Conservation (phyloP, 2,888 invertebrate species). For the Yponomeuta malinellus region DNA sequence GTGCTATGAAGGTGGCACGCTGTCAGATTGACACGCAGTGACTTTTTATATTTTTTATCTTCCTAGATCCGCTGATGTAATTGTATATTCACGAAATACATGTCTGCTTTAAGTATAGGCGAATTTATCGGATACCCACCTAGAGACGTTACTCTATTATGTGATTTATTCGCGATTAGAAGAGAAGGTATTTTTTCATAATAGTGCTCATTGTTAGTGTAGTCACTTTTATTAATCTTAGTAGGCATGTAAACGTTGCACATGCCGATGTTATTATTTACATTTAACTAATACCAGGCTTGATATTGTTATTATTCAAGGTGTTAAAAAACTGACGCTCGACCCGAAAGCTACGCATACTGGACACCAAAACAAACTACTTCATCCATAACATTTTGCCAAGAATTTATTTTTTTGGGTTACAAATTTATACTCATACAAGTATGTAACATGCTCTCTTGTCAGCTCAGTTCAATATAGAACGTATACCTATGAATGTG, state of each 20-base stretch:
- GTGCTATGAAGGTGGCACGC: too few relatives aligned
- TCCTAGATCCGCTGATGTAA: slow-evolving; percentile 22
- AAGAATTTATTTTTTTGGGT: too few relatives aligned
- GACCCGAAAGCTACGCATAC: too few relatives aligned
- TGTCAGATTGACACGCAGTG: not conserved
- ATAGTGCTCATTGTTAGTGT: slow-evolving; percentile 55
- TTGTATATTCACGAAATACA: slow-evolving; percentile 8
- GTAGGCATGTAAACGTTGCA: not conserved
- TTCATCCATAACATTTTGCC: too few relatives aligned
- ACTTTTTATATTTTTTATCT: not conserved
- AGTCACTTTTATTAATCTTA: slow-evolving; percentile 15
- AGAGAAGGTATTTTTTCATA: slow-evolving; percentile 63
- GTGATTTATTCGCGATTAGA: slow-evolving; percentile 65
- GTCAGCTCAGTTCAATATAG: too few relatives aligned
- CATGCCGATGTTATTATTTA: slow-evolving; percentile 4
- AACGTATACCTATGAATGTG: too few relatives aligned
- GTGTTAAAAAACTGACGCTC: too few relatives aligned
- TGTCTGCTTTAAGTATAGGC: slow-evolving; percentile 22
- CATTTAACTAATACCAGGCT: slow-evolving; percentile 2
- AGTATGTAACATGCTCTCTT: too few relatives aligned
- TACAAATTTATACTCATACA: too few relatives aligned
- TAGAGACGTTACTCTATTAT: slow-evolving; percentile 55
- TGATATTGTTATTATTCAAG: slow-evolving; percentile 1
- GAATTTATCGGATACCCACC: slow-evolving; percentile 46
- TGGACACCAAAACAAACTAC: too few relatives aligned